Conservation (phyloP, 1,140 invertebrate genomes). For the Lucilia sericata region DNA sequence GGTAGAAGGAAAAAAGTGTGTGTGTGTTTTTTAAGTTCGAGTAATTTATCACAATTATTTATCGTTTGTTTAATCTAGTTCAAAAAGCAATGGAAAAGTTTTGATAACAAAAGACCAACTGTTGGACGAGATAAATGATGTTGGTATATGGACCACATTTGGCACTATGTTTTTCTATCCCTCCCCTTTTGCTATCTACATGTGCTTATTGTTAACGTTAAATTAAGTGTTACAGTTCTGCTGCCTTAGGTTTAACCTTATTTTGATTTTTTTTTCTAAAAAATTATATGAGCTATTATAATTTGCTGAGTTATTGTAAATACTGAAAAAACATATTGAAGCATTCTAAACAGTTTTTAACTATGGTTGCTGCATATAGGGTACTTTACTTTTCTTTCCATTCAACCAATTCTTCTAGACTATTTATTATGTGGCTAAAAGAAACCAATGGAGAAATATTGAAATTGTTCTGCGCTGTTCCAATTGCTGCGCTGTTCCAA, state of each 20-base stretch:
- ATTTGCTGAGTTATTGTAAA: no score
- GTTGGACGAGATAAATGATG: neutral
- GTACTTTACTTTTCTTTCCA: neutral
- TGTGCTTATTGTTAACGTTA: no score
- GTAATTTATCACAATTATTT: conserved; percentile 42
- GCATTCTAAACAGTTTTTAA: neutral
- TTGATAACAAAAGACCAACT: neutral
- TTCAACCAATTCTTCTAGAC: neutral
- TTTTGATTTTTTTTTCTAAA: no score
- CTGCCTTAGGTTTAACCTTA: no score
- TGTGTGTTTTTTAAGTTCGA: neutral
- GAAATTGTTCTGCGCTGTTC: neutral
- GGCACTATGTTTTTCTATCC: neutral
- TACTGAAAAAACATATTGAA: no score
- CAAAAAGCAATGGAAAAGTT: neutral
- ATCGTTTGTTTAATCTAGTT: neutral
- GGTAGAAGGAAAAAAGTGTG: neutral
- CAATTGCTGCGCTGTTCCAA: neutral
- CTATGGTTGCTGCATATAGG: neutral
- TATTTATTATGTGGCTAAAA: neutral
- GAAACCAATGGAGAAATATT: neutral
- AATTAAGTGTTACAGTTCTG: no score
- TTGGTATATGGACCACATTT: neutral
- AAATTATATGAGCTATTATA: no score
- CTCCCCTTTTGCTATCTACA: no score